phyloP scores from a whole-genome alignment of 1,140 invertebrate species.

The Drosophila rufa region DNA sequence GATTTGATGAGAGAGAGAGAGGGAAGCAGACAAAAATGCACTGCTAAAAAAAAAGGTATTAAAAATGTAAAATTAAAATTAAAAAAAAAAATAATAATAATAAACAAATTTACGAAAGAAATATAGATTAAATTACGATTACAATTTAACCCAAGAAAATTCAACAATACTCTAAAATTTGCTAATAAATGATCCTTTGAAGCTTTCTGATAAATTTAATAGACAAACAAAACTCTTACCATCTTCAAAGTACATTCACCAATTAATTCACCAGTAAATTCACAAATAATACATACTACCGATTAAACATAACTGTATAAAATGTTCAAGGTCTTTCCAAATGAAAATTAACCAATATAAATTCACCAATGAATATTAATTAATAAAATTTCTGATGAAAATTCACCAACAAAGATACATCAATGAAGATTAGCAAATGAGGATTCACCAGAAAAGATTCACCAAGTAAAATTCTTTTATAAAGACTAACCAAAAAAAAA shows the following conservation, averaged over 20 bases:
- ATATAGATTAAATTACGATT: too few relatives aligned
- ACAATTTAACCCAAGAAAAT: not conserved
- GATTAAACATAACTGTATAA: too few relatives aligned
- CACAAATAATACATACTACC: too few relatives aligned
- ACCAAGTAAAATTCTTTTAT: not conserved
- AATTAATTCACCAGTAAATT: not conserved
- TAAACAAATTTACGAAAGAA: not conserved
- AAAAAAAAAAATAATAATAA: not conserved
- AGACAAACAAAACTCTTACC: too few relatives aligned
- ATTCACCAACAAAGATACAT: too few relatives aligned
- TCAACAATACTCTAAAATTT: not conserved
- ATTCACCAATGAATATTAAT: too few relatives aligned
- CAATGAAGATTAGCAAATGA: too few relatives aligned
- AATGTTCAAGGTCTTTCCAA: too few relatives aligned
- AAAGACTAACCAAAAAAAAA: not conserved
- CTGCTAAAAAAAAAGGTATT: not conserved
- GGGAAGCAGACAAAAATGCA: not conserved
- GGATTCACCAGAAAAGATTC: too few relatives aligned
- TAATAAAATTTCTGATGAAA: too few relatives aligned
- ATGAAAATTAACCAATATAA: too few relatives aligned
- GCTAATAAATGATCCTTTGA: not conserved
- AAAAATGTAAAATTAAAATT: not conserved
- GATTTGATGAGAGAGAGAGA: slow-evolving; percentile 7
- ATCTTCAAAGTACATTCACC: not conserved
- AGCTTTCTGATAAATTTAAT: not conserved